These are phyloP conservation scores for Cancer borealis DNA, from an alignment of 2,888 invertebrate genomes.

Conservation along the genomic window DNA sequence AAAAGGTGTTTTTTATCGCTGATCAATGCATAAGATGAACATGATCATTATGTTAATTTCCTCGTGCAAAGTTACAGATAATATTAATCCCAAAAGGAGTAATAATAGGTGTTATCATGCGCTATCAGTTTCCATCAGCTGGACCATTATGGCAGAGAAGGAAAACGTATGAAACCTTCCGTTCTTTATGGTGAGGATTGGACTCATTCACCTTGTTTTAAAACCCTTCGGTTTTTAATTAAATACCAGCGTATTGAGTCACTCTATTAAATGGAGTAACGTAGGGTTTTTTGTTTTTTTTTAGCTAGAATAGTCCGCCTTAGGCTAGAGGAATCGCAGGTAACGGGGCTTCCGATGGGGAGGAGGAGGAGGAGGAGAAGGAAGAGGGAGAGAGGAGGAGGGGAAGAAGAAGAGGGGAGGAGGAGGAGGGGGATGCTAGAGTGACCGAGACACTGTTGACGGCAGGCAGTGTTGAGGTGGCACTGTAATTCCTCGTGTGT, in stretches of 20 bases:
- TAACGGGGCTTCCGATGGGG: conserved; percentile 10
- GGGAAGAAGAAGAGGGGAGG: background rate
- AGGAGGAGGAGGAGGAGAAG: background rate
- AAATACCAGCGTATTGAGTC: background rate
- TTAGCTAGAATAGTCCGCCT: background rate
- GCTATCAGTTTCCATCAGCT: background rate
- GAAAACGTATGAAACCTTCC: conserved; percentile 7
- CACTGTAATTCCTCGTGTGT: conserved; percentile 55
- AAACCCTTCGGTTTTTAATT: background rate
- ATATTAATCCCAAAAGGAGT: background rate
- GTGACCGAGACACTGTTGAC: conserved; percentile 61
- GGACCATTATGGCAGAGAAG: background rate
- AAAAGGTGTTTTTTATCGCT: background rate
- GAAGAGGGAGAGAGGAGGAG: background rate
- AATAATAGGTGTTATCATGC: background rate
- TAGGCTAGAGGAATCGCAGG: background rate
- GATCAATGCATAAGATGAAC: background rate
- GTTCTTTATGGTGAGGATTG: conserved; percentile 5
- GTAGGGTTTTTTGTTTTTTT: background rate
- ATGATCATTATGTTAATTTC: background rate
- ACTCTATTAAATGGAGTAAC: background rate
- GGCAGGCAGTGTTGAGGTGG: conserved; percentile 73
- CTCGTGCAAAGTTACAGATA: background rate
- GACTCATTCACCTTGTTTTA: background rate
- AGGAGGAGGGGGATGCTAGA: background rate